Conservation (phyloP, 2,888 invertebrate species). For the Lydus trimaculatus region DNA sequence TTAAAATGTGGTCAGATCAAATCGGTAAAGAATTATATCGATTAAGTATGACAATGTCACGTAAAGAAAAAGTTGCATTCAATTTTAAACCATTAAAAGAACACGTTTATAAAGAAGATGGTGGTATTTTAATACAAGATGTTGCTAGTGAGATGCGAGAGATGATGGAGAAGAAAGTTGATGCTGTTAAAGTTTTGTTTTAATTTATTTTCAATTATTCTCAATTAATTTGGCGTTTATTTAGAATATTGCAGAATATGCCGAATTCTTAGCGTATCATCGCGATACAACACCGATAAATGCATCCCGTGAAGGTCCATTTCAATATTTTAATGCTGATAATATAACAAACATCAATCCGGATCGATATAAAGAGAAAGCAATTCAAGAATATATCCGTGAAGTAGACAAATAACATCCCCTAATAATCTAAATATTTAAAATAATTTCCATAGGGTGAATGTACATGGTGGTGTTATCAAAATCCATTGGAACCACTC, state of each 20-base stretch:
- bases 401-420: conserved; percentile 32
- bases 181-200: conserved; percentile 72
- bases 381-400: conserved; percentile 40
- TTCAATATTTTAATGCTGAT: conserved; percentile 74
- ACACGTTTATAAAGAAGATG: conserved; percentile 52
- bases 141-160: conserved; percentile 82
- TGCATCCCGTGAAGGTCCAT: conserved; percentile 60
- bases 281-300: conserved; percentile 34
- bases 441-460: conserved; percentile 36
- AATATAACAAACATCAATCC: conserved; percentile 64
- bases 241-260: conserved; percentile 55
- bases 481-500: conserved; percentile 30
- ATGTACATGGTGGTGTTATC: conserved; percentile 45
- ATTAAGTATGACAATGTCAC: conserved; percentile 78
- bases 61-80: conserved; percentile 77
- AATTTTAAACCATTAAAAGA: conserved; percentile 46
- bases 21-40: conserved; percentile 77
- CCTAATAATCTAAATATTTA: background rate
- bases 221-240: background rate
- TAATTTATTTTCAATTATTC: conserved; percentile 5
- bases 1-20: conserved; percentile 80
- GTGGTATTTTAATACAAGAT: conserved; percentile 76
- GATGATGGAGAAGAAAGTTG: conserved; percentile 86
- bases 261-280: conserved; percentile 52
- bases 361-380: conserved; percentile 35